Base-by-base conservation (phyloP, 2,797 vertebrate species). In the Natrix natrix region DNA sequence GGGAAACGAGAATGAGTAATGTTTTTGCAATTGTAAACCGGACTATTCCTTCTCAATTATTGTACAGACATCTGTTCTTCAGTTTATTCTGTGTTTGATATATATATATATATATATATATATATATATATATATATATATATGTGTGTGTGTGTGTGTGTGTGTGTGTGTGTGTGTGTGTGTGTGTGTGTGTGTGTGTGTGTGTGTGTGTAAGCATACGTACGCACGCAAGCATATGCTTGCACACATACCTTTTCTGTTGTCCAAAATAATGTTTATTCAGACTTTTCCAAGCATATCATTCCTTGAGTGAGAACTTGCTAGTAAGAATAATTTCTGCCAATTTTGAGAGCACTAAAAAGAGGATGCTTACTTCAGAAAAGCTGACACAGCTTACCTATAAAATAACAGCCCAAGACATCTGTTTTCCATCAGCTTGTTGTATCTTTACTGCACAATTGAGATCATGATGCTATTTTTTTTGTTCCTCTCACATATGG, bases 351-450 rank as follows among this genome's bases (percentile, higher is more conserved):
- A 93, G 54, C 61, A 43, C 89, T 93, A 59, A 95, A 94, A 93
- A 87, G 14, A 61, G 59, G 55, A 94, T 69, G n/a, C 69, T 90
- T 92, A 96, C 94, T 95, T 89, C 94, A 94, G 93, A 57, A 92
- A 93, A 92, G 92, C 94, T 95, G 93, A 96, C 52, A 92, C 87
- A 92, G 94, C 89, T 96, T 94, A 96, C 95, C 93, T 94, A 89
- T 95, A 95, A 91, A 56, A 92, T 66, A 94, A 92, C 63, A 90
- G 60, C 1, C 17, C 57, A 89, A 93, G 57, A 94, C 95, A 94
- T 97, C 95, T 97, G 96, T 97, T 97, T 97, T 95, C 94, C 96
- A 92, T 97, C 78, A 96, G 74, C 22, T 96, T n/a, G 88, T 93
- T 96, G 87, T 95, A 93, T 95, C 96, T 96, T 95, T 95, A 93